These are phyloP conservation scores for Ditylenchus weischeri DNA, from an alignment of 2,888 invertebrate species.

Conservation along the genomic window DNA sequence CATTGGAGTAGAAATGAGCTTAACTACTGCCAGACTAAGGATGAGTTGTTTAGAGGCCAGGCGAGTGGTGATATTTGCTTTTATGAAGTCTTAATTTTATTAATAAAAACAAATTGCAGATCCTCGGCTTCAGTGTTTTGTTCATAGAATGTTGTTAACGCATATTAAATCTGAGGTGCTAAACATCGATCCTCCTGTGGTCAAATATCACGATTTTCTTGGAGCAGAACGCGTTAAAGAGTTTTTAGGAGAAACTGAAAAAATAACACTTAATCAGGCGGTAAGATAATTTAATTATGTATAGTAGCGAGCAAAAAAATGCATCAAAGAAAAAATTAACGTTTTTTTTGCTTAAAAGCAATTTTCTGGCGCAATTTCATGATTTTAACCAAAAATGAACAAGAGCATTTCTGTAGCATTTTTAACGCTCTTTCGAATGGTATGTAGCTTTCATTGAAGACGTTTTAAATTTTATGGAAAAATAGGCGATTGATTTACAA, in stretches of 20 bases:
- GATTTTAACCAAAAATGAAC: too few species aligned
- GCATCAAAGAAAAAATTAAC: too few species aligned
- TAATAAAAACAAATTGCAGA: background rate
- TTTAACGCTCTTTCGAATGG: too few species aligned
- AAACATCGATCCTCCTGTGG: constrained; percentile 30
- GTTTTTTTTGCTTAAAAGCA: too few species aligned
- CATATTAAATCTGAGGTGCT: constrained; percentile 28
- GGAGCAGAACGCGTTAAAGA: constrained; percentile 5
- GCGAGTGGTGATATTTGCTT: constrained; percentile 3
- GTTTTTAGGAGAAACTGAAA: constrained; percentile 11
- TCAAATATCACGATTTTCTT: constrained; percentile 31
- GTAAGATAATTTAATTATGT: background rate
- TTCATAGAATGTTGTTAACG: background rate
- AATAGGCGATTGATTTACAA: too few species aligned
- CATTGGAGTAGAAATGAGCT: constrained; percentile 16
- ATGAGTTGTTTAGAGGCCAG: constrained; percentile 16
- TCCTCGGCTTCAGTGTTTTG: constrained; percentile 1
- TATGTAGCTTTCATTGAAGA: too few species aligned
- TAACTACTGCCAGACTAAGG: background rate
- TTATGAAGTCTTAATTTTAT: too few species aligned
- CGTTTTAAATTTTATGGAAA: too few species aligned
- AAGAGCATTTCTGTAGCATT: too few species aligned
- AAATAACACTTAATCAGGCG: background rate
- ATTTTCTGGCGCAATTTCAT: too few species aligned
- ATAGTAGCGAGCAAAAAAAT: too few species aligned